Base-by-base conservation (phyloP, 2,888 invertebrate species). In the Anthrax anthrax region DNA sequence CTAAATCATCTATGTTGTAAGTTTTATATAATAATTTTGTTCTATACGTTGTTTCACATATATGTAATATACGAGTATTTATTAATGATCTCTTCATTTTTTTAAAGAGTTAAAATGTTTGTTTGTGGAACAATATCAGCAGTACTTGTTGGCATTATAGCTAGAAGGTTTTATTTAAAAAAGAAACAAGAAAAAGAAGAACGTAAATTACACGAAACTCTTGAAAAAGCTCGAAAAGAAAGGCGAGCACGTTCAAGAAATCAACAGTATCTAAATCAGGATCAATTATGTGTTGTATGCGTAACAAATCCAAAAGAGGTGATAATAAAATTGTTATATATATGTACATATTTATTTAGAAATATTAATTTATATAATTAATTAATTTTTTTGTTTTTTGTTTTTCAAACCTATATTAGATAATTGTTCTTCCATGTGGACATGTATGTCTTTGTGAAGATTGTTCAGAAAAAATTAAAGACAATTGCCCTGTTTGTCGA, bases 391-490 rank as follows among this genome's bases (percentile, higher is more conserved):
- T 19, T 38, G 44, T 17, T 29, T 12, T 43, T 45, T 42, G 54
- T 49, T 51, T 71, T 71, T 29, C n/a, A n/a, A n/a, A n/a, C n/a
- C 64, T 18, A 8, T 13, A n/a, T 43, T 36, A 81, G 79, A 81
- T 89, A 37, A 84, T 91, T 56, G 67, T 91, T 45, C 66, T 92
- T 50, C 87, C 90, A 0, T 92, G 92, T 65, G 91, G 91, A 0
- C 92, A 92, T 63, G 84, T 91, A 8, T 90, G 90, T 58, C 68
- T 91, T 27, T 92, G 92, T 61, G 85, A 85, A 63, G 86, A 90
- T 63, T 92, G 92, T 62, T 77, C 78, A 2, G 77, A 80, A 51
- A 77, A 78, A 58, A 82, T 91, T 48, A 70, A 68, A 16, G 73
- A 76, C 49, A 66, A 66, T 43, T 92, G 92, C 58, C 92, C 92